phyloP scores from a whole-genome alignment of 2,113 vertebrate genomes.

The Neomonachus schauinslandi region DNA sequence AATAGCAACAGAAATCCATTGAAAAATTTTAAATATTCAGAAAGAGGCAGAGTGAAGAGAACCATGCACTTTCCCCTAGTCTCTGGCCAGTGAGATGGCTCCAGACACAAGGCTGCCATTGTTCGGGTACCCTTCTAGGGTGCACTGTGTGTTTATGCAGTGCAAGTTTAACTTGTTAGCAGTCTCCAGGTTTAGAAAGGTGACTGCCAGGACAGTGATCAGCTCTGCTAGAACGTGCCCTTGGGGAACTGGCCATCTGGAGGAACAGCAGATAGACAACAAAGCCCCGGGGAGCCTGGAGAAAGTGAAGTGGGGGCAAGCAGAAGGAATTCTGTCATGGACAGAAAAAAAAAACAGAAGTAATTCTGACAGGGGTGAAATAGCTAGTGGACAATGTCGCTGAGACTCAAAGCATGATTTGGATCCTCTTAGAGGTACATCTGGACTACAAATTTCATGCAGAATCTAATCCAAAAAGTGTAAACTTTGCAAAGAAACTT shows the following conservation, averaged over 20 bases:
- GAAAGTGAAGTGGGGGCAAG: not conserved
- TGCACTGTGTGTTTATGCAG: not conserved
- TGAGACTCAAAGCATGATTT: not conserved
- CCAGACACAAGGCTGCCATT: rapidly evolving
- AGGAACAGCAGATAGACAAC: not conserved
- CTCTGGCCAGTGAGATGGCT: not conserved
- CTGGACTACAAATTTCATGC: not conserved
- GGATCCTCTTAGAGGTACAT: no score
- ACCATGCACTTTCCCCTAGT: not conserved
- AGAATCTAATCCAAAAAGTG: not conserved
- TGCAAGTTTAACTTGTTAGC: not conserved
- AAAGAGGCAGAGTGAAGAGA: not conserved
- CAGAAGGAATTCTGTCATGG: not conserved
- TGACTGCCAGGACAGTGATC: not conserved
- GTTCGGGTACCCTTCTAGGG: rapidly evolving
- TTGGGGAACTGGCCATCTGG: not conserved
- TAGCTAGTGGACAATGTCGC: not conserved
- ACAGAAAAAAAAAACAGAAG: no score
- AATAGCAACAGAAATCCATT: not conserved
- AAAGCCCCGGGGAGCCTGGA: not conserved
- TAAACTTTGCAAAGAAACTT: not conserved
- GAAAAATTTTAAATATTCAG: not conserved
- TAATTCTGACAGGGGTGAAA: not conserved
- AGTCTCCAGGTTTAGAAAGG: not conserved
- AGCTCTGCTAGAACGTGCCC: not conserved